These are phyloP conservation scores for Ophraella communa DNA, from an alignment of 2,888 invertebrate genomes.

Conservation along the genomic window DNA sequence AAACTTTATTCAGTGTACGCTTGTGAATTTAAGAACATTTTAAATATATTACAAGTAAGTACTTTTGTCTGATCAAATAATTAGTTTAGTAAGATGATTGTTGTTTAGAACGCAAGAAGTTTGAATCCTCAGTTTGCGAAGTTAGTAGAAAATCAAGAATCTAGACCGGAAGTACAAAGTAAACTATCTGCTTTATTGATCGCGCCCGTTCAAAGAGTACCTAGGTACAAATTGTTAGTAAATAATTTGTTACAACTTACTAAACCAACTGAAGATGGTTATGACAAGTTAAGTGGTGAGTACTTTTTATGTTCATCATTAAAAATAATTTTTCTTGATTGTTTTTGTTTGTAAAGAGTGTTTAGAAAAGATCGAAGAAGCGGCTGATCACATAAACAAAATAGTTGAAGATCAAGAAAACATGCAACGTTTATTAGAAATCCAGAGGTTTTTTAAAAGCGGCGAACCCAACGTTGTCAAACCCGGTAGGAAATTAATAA, in stretches of 20 bases:
- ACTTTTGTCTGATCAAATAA: neutral
- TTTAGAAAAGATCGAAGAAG: conserved; percentile 69
- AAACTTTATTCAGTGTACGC: conserved; percentile 81
- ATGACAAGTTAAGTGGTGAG: conserved; percentile 42
- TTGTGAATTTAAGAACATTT: conserved; percentile 71
- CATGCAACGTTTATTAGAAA: conserved; percentile 69
- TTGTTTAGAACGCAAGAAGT: conserved; percentile 60
- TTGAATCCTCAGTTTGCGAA: conserved; percentile 64
- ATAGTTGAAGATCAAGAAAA: conserved; percentile 77
- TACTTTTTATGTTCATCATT: too few relatives aligned
- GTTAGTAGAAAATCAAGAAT: conserved; percentile 70
- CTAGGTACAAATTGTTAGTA: conserved; percentile 75
- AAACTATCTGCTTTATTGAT: conserved; percentile 77
- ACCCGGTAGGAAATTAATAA: conserved; percentile 73
- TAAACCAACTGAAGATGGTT: conserved; percentile 41
- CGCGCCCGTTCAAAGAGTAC: conserved; percentile 79
- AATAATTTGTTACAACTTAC: conserved; percentile 66
- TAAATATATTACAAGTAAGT: conserved; percentile 67
- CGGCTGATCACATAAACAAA: conserved; percentile 76
- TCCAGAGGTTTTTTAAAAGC: conserved; percentile 70
- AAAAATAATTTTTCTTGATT: conserved; percentile 7
- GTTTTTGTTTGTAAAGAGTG: conserved; percentile 63
- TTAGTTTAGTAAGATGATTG: neutral
- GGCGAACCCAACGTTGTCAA: conserved; percentile 70
- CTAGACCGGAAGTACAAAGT: conserved; percentile 71